Base-by-base conservation (phyloP, 2,113 vertebrate genomes). In the Emydura subglobosa region DNA sequence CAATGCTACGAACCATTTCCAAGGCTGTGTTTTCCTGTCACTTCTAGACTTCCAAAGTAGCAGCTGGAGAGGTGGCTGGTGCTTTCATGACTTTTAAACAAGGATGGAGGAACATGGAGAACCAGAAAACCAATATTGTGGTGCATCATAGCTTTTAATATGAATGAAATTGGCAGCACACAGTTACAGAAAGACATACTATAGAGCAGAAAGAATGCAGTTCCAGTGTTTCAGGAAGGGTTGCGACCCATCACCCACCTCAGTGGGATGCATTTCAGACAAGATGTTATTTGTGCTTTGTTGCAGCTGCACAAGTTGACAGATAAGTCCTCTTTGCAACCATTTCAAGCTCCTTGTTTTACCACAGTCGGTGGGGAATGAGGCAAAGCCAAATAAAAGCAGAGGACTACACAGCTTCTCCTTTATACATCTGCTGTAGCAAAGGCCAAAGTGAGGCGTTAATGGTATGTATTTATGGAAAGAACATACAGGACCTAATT, bases 171-270 rank as follows among this genome's bases (percentile, higher is more conserved):
- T 39, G 34, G 17, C 65, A 68, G 65, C 10, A 19, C 8, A 68
- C 34, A 39, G 19, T 65, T 34, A 17, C 16, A 68, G 17, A 19
- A 39, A 21, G 17, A 39, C 19, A 39, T 68, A 10, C 17, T 21
- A 10, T 34, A 39, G 34, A 68, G 34, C 65, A 39, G 65, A 68
- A n/a, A n/a, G 34, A n/a, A n/a, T 21, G 17, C 19, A n/a, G n/a
- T 68, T 68, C 14, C 65, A 68, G 34, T 5, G 17, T 68, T 68
- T 39, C 65, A 39, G 19, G 34, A 68, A 21, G 65, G 2, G 34
- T 1, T 21, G 4, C 4, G 17, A n/a, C 65, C 7, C 1, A 19
- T 21, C 4, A 10, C 34, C 3, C 1, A 1, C 65, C 7, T n/a
- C 7, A n/a, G 1, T 19, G 34, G 34, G 17, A 19, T 1, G 1